Evolutionary conservation across 1,140 invertebrate genomes (phyloP), one percentile per base, ranked within the genome.

Genomic region (Rhizoglyphus robini): DNA sequence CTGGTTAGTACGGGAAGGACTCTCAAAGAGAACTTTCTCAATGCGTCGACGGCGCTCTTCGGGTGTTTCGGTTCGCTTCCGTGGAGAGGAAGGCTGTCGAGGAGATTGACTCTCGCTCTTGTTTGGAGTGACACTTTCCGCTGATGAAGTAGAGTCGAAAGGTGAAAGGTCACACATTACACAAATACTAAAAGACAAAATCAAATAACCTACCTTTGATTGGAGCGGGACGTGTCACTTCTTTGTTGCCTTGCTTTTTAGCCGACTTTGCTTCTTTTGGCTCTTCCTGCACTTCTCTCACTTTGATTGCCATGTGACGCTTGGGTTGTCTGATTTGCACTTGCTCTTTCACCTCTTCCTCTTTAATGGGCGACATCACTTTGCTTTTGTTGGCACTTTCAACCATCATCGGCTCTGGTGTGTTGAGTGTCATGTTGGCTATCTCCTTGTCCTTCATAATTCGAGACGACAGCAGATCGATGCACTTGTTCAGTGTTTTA

Each of bases 21-120:
- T 60, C 27, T 60, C 32, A 34, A 60, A 38, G 3, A 60, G 27
- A 20, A 60, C 58, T 1, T 11, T 1, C 29, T 60, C 58, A 46
- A 60, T 60, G 29, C 58, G 58, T 60, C 29, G 15, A 32, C 58
- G 58, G n/a, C 58, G 58, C 36, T 60, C 58, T 60, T 60, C 58
- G 15, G 58, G 15, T 30, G 58, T 60, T 32, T 60, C 58, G 15
- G 36, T 29, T 11, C 29, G 58, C 2, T 27, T 18, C 29, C 27
- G 31, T 27, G 58, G 58, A 34, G 58, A 60, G n/a, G 27, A 32
- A n/a, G 58, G 58, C 29, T 18, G 15, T 46, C 36, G 31, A 1
- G 57, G 57, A 18, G 57, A 59, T 25, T 31, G 32, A 32, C 25
- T 58, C 54, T 3, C 41, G 15, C 1, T 46, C 8, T 15, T 8